Base-by-base conservation (phyloP, 37 sponge, comb jelly and placozoan genomes). In the Eunapius fragilis region DNA sequence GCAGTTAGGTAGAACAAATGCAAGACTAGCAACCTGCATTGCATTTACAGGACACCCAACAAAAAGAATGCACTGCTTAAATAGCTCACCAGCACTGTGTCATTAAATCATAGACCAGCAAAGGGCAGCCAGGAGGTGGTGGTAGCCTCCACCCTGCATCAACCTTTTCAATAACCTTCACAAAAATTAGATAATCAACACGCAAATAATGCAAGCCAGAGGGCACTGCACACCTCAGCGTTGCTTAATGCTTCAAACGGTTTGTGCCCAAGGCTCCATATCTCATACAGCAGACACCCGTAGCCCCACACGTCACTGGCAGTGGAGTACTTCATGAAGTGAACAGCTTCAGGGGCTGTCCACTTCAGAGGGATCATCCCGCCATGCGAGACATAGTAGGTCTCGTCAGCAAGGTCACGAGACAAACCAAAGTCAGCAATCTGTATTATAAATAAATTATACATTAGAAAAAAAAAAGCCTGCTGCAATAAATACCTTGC, bases 81-180 rank as follows among this genome's bases (percentile, higher is more conserved):
- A 41, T 58, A 10, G 58, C 58, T 58, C 22, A 58, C 58, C 58
- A 58, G 58, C 58, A 58, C 22, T 58, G 58, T 12, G 14, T 58
- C 58, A 58, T 58, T 11, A 58, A 13, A 19, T 58, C 58, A 58
- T 58, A 58, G 58, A 58, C 17, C 58, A 58, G 19, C 22, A 17
- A 58, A 19, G 58, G 58, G 14, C 58, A 58, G 17, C 58, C 58
- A 58, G 58, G 58, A 19, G 58, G 58, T 58, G 58, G 58, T 12
- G 58, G 19, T 2, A 58, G 58, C 17, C 58, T 58, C 58, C 37
- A 77, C 4, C 78, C 78, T 19, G 17, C 35, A 27, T 77, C 37
- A 35, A 77, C 35, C 78, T 35, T 35, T 26, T 77, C 35, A 7
- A 77, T 27, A 24, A 41, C 78, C 78, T 77, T 26, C 37, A 33